Base-by-base conservation (phyloP, 2,113 vertebrate genomes). In the Calyptomena viridis region DNA sequence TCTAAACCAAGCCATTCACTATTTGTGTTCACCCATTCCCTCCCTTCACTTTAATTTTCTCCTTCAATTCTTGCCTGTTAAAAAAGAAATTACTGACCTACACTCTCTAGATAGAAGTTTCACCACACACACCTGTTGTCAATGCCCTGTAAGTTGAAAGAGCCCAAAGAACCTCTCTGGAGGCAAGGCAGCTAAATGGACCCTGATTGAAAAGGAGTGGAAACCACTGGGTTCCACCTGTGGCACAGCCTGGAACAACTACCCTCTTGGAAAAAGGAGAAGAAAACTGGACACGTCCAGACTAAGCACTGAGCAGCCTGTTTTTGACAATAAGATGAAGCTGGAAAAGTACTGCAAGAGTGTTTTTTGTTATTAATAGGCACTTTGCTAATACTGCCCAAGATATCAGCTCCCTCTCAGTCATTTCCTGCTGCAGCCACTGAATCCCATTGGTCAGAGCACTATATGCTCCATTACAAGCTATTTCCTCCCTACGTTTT, bases 391-490 rank as follows among this genome's bases (percentile, higher is more conserved):
- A 94, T 84, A 72, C n/a, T 89, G 72, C 55, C 75, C 33, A 8
- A 47, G 64, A 87, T 20, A 84, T 39, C 82, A 86, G 83, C 55
- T 88, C 75, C 76, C 37, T 89, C 81, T 49, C 50, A 40, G 85
- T 47, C 79, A 91, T 93, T 94, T 96, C 93, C 94, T 94, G 82
- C 88, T 84, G 75, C 64, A 86, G 73, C 44, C 60, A 25, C 72
- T 14, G 68, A 86, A 93, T 88, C 73, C 79, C 33, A 12, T 66
- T 40, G 20, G 39, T 78, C 92, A 74, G 46, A 94, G 59, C 2
- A 9, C 75, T 93, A 23, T 42, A 90, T 94, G 85, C 83, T 93
- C 88, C 93, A 81, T 94, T 95, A 94, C 96, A 68, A 89, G 49
- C 72, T 84, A 81, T 89, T 96, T 95, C 95, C 90, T 95, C 85